A percentile compares a stretch with the other conserved stretches of the same genome.
phyloP scores from a whole-genome alignment of 2,797 vertebrate species.

The Siniperca scherzeri region DNA sequence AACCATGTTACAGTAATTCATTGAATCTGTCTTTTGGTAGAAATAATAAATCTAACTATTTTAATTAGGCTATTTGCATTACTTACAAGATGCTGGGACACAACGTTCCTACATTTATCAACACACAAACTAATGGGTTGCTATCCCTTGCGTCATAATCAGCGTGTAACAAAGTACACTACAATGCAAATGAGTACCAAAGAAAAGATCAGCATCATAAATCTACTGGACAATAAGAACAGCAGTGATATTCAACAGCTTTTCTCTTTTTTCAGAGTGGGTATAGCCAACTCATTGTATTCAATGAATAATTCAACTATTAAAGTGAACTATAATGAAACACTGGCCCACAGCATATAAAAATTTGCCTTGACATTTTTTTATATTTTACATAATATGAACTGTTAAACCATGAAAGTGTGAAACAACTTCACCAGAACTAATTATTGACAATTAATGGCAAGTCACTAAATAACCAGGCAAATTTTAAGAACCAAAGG shows the following conservation, averaged over 20 bases:
- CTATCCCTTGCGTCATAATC: not conserved
- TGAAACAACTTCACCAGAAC: not conserved
- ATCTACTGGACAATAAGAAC: slow-evolving; percentile 30
- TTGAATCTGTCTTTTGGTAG: not conserved
- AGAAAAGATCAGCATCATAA: slow-evolving; percentile 6
- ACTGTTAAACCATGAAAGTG: slow-evolving; percentile 1
- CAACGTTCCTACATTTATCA: slow-evolving; percentile 26
- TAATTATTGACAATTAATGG: slow-evolving; percentile 9
- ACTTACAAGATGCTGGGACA: not conserved
- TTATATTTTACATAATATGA: not conserved
- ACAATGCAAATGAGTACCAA: slow-evolving; percentile 17
- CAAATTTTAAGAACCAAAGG: slow-evolving; percentile 67
- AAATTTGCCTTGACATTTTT: slow-evolving; percentile 10
- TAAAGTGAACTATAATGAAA: slow-evolving; percentile 9
- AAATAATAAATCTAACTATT: slow-evolving; percentile 5
- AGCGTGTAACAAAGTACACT: not conserved
- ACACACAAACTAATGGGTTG: slow-evolving; percentile 10
- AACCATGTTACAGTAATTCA: not conserved
- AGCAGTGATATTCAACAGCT: slow-evolving; percentile 9
- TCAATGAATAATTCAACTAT: not conserved
- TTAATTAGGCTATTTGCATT: not conserved
- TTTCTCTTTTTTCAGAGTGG: not conserved
- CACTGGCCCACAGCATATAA: not conserved
- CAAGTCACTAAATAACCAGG: slow-evolving; percentile 33
- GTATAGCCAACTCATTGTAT: not conserved